Evolutionary conservation across 1,140 invertebrate genomes (phyloP).

Genomic region (Atta texana): DNA sequence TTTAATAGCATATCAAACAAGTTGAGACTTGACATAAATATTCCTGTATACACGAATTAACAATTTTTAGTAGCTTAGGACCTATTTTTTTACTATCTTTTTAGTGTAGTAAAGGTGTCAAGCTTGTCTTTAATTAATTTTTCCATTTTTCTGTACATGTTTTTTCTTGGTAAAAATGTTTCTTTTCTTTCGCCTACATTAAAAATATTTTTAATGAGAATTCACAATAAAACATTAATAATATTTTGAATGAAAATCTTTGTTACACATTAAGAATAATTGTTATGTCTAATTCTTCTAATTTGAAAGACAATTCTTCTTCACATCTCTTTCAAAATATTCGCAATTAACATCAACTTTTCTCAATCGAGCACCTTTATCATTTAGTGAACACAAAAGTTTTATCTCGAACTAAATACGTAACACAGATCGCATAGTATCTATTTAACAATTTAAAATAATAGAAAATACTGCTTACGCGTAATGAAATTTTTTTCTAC

Average conservation of each 20-base stretch:
- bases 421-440: not conserved
- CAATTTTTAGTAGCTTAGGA: not conserved
- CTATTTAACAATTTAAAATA: conserved; percentile 19
- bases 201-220: not conserved
- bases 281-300: not conserved
- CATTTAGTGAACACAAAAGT: not conserved
- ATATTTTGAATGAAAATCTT: not conserved
- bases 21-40: not conserved
- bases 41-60: not conserved
- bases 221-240: not conserved
- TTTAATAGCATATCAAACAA: conserved; percentile 50
- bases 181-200: not conserved
- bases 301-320: conserved; percentile 10
- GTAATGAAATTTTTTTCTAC: conserved; percentile 21
- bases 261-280: conserved; percentile 1
- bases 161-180: not conserved
- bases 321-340: not conserved
- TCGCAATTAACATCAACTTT: conserved; percentile 19
- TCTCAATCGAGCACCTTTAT: not conserved
- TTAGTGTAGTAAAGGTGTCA: not conserved
- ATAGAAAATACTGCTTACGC: not conserved
- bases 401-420: not conserved
- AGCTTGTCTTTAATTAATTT: not conserved
- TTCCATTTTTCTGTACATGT: not conserved
- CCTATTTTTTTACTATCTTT: not conserved